Evolutionary conservation across 2,797 vertebrate species (phyloP), one percentile per base, ranked within the genome.

Genomic region (Poeciliopsis gracilis): DNA sequence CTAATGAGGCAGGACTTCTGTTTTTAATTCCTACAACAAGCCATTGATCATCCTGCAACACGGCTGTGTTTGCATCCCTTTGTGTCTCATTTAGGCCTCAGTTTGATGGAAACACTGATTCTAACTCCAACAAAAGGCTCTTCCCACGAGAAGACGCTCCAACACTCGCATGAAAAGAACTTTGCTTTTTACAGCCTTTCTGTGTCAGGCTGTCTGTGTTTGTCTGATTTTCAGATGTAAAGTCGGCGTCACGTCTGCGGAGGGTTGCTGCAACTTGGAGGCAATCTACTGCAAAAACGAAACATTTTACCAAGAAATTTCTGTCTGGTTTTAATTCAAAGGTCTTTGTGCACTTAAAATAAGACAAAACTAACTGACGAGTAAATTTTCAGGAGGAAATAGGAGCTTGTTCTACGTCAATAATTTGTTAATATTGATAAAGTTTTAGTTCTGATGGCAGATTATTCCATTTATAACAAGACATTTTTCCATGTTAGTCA

Each of bases 71-170:
- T 82, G 87, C 89, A 84, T 95, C 87, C 94, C 94, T 94, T 93
- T 92, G 94, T 93, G 94, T 95, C 95, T 96, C 92, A 94, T 96
- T 96, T 95, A 95, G 88, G 92, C 87, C 89, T 85, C 7, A 75
- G 91, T 95, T 94, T 94, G 94, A 96, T 93, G 94, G 93, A 95
- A 94, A 93, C 90, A 89, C 85, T 86, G 90, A 94, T 94, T 93
- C 85, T 87, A 86, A 83, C 89, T 86, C 90, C 87, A 94, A 94
- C 89, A 93, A 93, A 90, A 95, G 93, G 85, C 73, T 73, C 77
- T 86, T 92, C 94, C 92, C 92, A 16, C 43, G 88, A 92, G 94
- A 89, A 88, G 75, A 72, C 78, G 85, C 84, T 84, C 72, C 84
- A 89, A 89, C 84, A 81, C 84, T 87, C 87, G 87, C 83, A 92